phyloP scores from a whole-genome alignment of 2,113 vertebrate genomes.

The Odocoileus virginianus region DNA sequence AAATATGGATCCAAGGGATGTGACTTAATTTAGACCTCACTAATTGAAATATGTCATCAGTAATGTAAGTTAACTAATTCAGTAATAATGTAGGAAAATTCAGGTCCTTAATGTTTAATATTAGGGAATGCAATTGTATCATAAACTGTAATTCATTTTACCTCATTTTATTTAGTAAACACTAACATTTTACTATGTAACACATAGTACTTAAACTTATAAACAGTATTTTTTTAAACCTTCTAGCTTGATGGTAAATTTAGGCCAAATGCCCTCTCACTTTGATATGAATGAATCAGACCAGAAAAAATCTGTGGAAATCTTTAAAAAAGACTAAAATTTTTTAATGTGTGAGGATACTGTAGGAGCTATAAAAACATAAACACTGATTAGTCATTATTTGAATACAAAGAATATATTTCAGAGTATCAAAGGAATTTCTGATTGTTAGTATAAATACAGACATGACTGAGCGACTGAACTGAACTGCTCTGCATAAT shows the following conservation, averaged over 20 bases:
- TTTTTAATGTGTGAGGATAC: neutral
- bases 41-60: neutral
- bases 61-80: slow-evolving; percentile 7
- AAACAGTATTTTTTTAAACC: neutral
- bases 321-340: neutral
- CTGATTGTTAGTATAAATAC: neutral
- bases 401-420: neutral
- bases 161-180: neutral
- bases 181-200: neutral
- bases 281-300: neutral
- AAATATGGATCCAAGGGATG: neutral
- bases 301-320: neutral
- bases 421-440: neutral
- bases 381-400: neutral
- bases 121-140: neutral
- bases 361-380: neutral
- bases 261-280: neutral
- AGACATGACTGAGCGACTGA: too few relatives aligned
- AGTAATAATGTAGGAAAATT: neutral
- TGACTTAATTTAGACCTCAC: neutral
- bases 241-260: neutral
- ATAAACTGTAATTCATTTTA: neutral
- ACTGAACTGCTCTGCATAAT: neutral
- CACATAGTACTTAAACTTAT: neutral
- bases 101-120: neutral